These are phyloP conservation scores for Intellagama lesueurii DNA, from an alignment of 2,797 vertebrate species.

Conservation along the genomic window DNA sequence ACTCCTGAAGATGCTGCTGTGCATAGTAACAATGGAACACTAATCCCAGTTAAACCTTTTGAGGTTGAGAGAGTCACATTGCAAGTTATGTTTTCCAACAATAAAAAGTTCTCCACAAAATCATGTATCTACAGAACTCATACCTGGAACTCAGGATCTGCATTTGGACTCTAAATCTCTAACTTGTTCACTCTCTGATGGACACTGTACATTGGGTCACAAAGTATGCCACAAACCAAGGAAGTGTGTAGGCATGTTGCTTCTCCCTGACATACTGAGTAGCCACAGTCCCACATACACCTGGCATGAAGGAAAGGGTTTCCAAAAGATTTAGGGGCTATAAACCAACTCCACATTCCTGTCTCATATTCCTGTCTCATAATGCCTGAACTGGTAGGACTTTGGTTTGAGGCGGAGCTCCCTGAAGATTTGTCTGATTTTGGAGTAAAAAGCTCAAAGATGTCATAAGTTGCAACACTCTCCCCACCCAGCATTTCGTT, in stretches of 20 bases:
- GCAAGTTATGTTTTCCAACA: constrained; percentile 23
- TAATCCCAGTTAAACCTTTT: constrained; percentile 60
- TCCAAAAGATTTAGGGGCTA: neutral
- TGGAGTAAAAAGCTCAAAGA: no score
- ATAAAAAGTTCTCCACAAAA: no score
- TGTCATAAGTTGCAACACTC: neutral
- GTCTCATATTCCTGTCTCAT: neutral
- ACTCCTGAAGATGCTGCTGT: constrained; percentile 48
- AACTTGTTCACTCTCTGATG: no score
- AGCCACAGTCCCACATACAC: no score
- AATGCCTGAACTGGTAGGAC: neutral
- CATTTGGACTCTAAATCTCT: no score
- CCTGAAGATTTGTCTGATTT: no score
- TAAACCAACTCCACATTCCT: no score
- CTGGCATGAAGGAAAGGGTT: neutral
- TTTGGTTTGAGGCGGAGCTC: no score
- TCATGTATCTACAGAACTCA: no score
- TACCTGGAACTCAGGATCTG: no score
- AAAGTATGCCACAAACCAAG: neutral
- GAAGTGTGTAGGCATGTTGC: neutral
- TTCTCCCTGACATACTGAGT: no score
- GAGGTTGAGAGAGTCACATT: constrained; percentile 7
- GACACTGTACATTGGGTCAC: neutral
- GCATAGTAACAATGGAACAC: constrained; percentile 53
- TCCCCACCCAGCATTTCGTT: neutral